Conservation (phyloP, 64 coral and sea anemone species). For the Montipora capricornis region DNA sequence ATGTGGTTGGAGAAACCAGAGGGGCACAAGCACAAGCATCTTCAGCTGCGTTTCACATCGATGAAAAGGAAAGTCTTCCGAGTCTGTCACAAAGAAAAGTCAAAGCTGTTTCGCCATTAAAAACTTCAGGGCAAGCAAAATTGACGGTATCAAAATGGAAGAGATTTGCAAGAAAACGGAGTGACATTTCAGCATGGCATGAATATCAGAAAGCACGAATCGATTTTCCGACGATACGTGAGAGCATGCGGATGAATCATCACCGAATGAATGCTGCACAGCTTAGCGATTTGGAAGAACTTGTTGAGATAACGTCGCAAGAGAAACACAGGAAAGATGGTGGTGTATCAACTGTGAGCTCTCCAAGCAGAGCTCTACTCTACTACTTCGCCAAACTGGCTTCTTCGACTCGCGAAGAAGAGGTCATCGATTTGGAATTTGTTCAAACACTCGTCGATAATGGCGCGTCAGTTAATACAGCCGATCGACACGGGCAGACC, state of each 20-base stretch:
- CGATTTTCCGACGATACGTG: slow-evolving; percentile 25
- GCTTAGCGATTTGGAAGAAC: slow-evolving; percentile 88
- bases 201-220: slow-evolving; percentile 35
- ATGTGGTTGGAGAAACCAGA: slow-evolving; percentile 37
- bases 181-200: background rate
- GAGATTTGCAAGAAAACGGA: slow-evolving; percentile 14
- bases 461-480: slow-evolving; percentile 82
- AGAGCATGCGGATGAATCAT: slow-evolving; percentile 50
- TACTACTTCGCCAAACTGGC: slow-evolving; percentile 93
- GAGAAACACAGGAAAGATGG: slow-evolving; percentile 32
- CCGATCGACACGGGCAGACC: slow-evolving; percentile 94
- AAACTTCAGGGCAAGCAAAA: slow-evolving; percentile 38
- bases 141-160: slow-evolving; percentile 63
- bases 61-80: slow-evolving; percentile 7
- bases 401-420: slow-evolving; percentile 70
- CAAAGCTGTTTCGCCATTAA: slow-evolving; percentile 31
- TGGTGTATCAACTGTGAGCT: slow-evolving; percentile 67
- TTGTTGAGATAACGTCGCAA: slow-evolving; percentile 63
- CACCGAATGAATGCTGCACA: slow-evolving; percentile 88
- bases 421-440: slow-evolving; percentile 95
- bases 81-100: slow-evolving; percentile 1
- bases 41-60: background rate
- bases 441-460: slow-evolving; percentile 85
- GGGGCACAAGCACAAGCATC: background rate
- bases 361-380: slow-evolving; percentile 86